A percentile compares a stretch with the other conserved stretches of the same genome.
Conservation (phyloP, 1,140 invertebrate genomes). For the Sipha flava region DNA sequence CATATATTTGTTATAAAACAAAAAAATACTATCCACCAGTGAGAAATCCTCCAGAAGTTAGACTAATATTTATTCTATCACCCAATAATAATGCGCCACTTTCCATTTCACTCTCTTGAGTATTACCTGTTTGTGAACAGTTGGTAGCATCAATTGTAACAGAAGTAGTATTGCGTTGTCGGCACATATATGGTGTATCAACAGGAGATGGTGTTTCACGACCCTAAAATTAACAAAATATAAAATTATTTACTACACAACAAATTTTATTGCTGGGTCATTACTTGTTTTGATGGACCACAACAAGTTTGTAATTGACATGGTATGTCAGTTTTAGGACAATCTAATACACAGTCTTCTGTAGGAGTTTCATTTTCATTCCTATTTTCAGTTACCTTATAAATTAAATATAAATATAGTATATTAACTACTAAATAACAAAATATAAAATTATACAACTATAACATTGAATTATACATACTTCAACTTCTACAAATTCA, state of each 20-base stretch:
- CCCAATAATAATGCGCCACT: constrained; percentile 51
- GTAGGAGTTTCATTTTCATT: constrained; percentile 47
- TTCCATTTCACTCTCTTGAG: constrained; percentile 52
- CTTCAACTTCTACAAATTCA: constrained; percentile 72
- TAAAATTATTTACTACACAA: not conserved
- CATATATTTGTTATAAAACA: not conserved
- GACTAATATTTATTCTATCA: not conserved
- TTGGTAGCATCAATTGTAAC: constrained; percentile 23
- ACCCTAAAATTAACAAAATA: constrained; percentile 47
- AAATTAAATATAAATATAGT: not conserved
- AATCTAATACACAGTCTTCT: constrained; percentile 72
- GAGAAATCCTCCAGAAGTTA: not conserved
- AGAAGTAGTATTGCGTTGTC: constrained; percentile 57
- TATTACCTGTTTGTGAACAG: constrained; percentile 43
- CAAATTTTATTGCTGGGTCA: too few species aligned
- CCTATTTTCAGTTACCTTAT: constrained; percentile 49
- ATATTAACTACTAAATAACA: not conserved
- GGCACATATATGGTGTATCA: constrained; percentile 66
- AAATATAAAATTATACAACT: not conserved
- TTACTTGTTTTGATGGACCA: constrained; percentile 58
- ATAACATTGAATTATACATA: not conserved
- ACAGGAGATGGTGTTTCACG: constrained; percentile 64
- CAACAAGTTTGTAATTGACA: constrained; percentile 80
- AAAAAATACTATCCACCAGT: constrained; percentile 17
- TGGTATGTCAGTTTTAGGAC: constrained; percentile 71